These are phyloP conservation scores for Chrysaora quinquecirrha DNA, from an alignment of 30 jellyfish, hydroid and myxozoan genomes.

Conservation along the genomic window DNA sequence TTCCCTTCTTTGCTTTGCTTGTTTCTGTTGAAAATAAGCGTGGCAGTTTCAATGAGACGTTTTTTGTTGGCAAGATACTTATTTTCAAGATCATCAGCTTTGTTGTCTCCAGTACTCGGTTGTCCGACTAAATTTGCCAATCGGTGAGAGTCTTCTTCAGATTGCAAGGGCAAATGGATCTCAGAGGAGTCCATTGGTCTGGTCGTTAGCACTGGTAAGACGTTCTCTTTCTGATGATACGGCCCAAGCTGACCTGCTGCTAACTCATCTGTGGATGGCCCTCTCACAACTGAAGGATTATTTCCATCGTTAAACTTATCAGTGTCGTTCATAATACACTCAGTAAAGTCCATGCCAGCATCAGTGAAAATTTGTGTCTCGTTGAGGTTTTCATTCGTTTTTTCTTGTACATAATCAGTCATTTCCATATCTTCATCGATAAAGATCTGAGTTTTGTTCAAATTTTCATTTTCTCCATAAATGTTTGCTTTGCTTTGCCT, in stretches of 20 bases:
- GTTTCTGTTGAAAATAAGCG: neutral
- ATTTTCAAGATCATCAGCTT: neutral
- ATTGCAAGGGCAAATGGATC: too few species aligned
- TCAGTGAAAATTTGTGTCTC: neutral
- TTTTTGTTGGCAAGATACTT: neutral
- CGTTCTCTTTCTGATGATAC: too few species aligned
- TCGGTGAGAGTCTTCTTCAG: too few species aligned
- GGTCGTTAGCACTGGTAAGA: too few species aligned
- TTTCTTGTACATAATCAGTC: neutral
- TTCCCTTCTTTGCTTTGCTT: neutral
- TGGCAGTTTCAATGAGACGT: neutral
- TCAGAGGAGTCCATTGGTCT: too few species aligned
- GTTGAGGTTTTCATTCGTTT: neutral
- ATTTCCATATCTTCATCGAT: neutral
- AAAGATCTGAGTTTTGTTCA: neutral
- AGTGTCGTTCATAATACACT: neutral
- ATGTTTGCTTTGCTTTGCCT: too few species aligned
- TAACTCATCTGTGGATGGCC: too few species aligned
- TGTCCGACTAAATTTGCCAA: too few species aligned
- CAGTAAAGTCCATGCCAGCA: slow-evolving; percentile 20
- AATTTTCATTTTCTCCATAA: too few species aligned
- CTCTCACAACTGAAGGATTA: too few species aligned
- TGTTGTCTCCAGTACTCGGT: neutral
- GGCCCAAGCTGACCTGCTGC: too few species aligned
- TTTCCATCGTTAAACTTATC: too few species aligned